Conservation (phyloP, 1,140 invertebrate genomes). For the Cyclargus thomasi region DNA sequence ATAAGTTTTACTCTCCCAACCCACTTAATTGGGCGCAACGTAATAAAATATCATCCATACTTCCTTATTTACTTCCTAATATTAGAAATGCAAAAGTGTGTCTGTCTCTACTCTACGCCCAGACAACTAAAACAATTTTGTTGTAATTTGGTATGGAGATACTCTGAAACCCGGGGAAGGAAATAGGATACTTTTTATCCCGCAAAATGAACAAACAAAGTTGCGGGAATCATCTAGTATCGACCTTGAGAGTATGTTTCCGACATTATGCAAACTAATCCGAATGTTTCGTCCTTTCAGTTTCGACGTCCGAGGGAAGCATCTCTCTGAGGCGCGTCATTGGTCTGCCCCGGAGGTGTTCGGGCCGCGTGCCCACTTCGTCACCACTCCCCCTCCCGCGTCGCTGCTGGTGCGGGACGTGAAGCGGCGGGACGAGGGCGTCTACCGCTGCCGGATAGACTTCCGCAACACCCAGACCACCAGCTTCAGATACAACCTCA, state of each 20-base stretch:
- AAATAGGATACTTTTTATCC: no score
- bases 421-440: slow-evolving; percentile 87
- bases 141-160: no score
- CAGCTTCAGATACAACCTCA: slow-evolving; percentile 90
- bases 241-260: no score
- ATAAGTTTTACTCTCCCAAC: not conserved
- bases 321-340: slow-evolving; percentile 81
- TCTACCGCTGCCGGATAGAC: slow-evolving; percentile 91
- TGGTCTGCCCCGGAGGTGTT: slow-evolving; percentile 87
- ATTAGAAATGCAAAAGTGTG: no score
- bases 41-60: no score
- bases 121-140: no score
- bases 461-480: slow-evolving; percentile 91
- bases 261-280: slow-evolving; percentile 21
- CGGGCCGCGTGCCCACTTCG: slow-evolving; percentile 86
- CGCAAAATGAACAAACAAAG: no score
- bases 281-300: slow-evolving; percentile 76
- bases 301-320: slow-evolving; percentile 86
- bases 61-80: no score
- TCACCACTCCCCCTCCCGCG: slow-evolving; percentile 81
- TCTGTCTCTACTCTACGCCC: no score
- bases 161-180: no score
- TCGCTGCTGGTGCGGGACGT: slow-evolving; percentile 84
- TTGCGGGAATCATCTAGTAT: no score
- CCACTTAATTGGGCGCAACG: no score